phyloP scores from a whole-genome alignment of 2,797 vertebrate genomes.

The Mus spretus region DNA sequence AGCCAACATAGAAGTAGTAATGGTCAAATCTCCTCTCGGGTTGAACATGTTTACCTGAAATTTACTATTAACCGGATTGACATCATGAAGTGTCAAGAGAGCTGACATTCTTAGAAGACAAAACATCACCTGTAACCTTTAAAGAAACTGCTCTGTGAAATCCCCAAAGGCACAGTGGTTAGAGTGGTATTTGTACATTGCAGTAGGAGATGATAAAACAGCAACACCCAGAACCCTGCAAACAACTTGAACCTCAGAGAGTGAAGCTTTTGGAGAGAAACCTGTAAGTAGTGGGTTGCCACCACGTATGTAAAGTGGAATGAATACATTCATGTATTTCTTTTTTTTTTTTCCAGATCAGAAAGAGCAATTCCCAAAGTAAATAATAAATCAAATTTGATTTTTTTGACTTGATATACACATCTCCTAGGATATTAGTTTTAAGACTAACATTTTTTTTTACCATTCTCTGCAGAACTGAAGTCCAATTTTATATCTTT shows the following conservation, averaged over 20 bases:
- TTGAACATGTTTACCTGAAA: slow-evolving; percentile 66
- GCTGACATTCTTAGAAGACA: slow-evolving; percentile 78
- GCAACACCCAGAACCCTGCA: slow-evolving; percentile 22
- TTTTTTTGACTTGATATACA: slow-evolving; percentile 74
- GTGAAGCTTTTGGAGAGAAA: slow-evolving; percentile 75
- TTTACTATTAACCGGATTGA: slow-evolving; percentile 62
- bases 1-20: not conserved
- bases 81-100: slow-evolving; percentile 70
- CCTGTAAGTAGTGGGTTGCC: slow-evolving; percentile 71
- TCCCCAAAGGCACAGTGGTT: slow-evolving; percentile 55
- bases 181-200: slow-evolving; percentile 68
- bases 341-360: slow-evolving; percentile 54
- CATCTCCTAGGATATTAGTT: slow-evolving; percentile 75
- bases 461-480: slow-evolving; percentile 50
- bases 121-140: slow-evolving; percentile 76
- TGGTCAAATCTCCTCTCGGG: not conserved
- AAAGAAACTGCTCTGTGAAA: slow-evolving; percentile 74
- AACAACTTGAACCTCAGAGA: slow-evolving; percentile 62
- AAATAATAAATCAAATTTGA: slow-evolving; percentile 81
- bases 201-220: slow-evolving; percentile 72
- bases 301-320: slow-evolving; percentile 69
- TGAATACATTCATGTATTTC: slow-evolving; percentile 69
- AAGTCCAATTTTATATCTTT: slow-evolving; percentile 75
- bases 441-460: slow-evolving; percentile 78
- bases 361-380: slow-evolving; percentile 58